Conservation (phyloP, 2,888 invertebrate genomes). For the Noctua pronuba region DNA sequence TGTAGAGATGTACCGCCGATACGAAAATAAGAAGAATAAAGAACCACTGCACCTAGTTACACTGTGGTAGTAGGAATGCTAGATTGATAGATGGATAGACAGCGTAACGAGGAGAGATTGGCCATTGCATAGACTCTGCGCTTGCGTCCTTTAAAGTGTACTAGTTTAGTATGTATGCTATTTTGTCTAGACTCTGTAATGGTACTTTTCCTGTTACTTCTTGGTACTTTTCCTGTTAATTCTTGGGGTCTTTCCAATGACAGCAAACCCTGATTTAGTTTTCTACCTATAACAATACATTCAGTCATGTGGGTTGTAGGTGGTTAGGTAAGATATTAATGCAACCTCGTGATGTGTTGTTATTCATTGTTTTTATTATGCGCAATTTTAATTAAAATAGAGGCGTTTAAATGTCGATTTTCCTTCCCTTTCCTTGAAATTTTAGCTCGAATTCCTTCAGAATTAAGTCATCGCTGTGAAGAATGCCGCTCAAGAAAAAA, state of each 20-base stretch:
- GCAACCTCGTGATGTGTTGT: constrained; percentile 7
- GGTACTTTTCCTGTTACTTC: constrained; percentile 35
- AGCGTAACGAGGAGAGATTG: constrained; percentile 65
- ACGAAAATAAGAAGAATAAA: neutral
- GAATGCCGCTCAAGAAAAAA: neutral
- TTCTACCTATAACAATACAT: constrained; percentile 14
- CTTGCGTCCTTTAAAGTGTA: constrained; percentile 17
- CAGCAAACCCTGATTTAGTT: neutral
- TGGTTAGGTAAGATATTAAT: neutral
- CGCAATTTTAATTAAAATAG: constrained; percentile 14
- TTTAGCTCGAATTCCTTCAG: constrained; percentile 13
- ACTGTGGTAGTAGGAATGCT: constrained; percentile 43
- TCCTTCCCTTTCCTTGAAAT: constrained; percentile 23
- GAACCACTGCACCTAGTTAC: constrained; percentile 1
- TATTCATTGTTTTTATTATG: constrained; percentile 27
- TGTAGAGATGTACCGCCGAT: neutral
- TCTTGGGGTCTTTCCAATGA: constrained; percentile 36
- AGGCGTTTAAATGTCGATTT: constrained; percentile 11
- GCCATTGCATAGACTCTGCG: constrained; percentile 28
- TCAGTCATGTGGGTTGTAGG: constrained; percentile 15
- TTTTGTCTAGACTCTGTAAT: constrained; percentile 21
- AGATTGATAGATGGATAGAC: constrained; percentile 60
- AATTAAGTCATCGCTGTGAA: constrained; percentile 24
- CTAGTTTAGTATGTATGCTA: constrained; percentile 9
- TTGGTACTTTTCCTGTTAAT: constrained; percentile 31